Evolutionary conservation across 2,113 vertebrate species (phyloP).

Genomic region (Ceratotherium simum): DNA sequence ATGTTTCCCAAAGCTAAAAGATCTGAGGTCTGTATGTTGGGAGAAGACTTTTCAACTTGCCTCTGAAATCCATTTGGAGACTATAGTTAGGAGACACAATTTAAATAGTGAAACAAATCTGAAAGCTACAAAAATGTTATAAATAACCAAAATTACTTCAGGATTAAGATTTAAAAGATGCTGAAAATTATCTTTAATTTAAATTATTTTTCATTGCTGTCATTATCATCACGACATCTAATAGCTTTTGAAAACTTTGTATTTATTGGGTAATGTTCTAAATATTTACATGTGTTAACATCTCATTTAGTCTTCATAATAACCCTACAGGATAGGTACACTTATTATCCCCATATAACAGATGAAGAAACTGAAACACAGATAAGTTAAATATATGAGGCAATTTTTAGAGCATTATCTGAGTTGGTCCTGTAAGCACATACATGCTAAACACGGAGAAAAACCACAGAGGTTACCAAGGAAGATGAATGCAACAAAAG

Average conservation of each 20-base stretch:
- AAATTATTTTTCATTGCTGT: background rate
- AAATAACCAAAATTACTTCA: background rate
- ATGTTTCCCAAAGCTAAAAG: background rate
- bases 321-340: background rate
- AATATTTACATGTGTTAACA: background rate
- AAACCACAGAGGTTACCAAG: background rate
- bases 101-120: conserved; percentile 23
- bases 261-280: background rate
- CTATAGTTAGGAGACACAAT: background rate
- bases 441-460: background rate
- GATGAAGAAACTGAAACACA: background rate
- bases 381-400: background rate
- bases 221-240: background rate
- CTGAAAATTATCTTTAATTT: background rate
- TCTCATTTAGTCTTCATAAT: conserved; percentile 8
- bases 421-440: background rate
- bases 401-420: background rate
- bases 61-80: conserved; percentile 44
- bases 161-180: conserved; percentile 14
- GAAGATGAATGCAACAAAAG: background rate
- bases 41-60: conserved; percentile 20
- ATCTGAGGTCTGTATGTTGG: background rate
- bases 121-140: background rate
- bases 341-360: background rate
- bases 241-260: background rate